These are phyloP conservation scores for Saturnia pavonia DNA, from an alignment of 2,888 invertebrate genomes.

Conservation along the genomic window DNA sequence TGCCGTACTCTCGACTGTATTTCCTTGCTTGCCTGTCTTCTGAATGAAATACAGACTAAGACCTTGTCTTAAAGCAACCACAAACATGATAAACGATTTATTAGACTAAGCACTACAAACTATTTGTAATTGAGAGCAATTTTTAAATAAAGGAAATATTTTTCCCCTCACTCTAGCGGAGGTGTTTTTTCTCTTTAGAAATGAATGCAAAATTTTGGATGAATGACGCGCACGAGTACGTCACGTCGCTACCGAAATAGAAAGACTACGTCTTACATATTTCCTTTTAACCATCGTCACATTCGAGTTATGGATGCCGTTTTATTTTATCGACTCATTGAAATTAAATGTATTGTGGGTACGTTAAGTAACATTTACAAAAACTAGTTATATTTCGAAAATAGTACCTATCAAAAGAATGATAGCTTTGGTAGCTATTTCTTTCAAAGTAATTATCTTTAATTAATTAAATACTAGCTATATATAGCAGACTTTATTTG, in stretches of 20 bases:
- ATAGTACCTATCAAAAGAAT: not conserved
- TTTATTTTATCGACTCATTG: conserved; percentile 35
- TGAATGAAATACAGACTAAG: too few relatives aligned
- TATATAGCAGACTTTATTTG: too few relatives aligned
- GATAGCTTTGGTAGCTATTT: too few relatives aligned
- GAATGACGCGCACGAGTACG: conserved; percentile 8
- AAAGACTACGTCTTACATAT: conserved; percentile 22
- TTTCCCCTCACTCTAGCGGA: conserved; percentile 1
- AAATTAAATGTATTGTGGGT: not conserved
- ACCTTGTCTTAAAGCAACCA: not conserved
- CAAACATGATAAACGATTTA: not conserved
- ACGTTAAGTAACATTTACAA: not conserved
- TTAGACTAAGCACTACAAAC: not conserved
- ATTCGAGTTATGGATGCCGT: conserved; percentile 26
- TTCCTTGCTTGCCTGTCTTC: too few relatives aligned
- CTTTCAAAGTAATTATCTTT: too few relatives aligned
- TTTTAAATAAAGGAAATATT: conserved; percentile 11
- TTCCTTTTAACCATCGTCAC: conserved; percentile 20
- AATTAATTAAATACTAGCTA: too few relatives aligned
- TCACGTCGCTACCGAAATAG: conserved; percentile 25
- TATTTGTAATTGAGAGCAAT: not conserved
- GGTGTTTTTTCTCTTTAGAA: not conserved
- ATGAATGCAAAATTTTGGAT: conserved; percentile 24
- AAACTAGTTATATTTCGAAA: not conserved
- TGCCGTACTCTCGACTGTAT: too few relatives aligned